Base-by-base conservation (phyloP, 2,797 vertebrate genomes). In the Poeciliopsis presidionis region DNA sequence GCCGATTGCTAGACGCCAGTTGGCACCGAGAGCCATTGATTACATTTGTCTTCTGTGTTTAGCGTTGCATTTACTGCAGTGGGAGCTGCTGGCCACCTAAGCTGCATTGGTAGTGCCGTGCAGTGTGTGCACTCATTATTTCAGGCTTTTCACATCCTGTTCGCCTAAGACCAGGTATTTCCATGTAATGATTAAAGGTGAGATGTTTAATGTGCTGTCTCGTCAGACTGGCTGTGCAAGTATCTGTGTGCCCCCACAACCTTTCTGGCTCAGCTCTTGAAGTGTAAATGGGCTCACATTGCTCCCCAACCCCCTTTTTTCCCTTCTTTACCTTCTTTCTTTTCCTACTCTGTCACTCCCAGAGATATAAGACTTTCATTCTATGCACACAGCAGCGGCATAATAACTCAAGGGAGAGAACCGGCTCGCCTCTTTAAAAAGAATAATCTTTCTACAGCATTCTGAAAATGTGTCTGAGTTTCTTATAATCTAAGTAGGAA, bases 271-370 rank as follows among this genome's bases (percentile, higher is more conserved):
- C 87, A 75, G 90, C 92, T 93, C 94, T 95, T 95, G 95, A 95
- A 95, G 94, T 95, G 94, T 92, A 95, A 96, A 96, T 95, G 87
- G 86, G 78, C 84, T 91, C 87, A 74, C 83, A 81, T 84, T 70
- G 85, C 90, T 88, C 82, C 80, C 79, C 81, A 80, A 81, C 84
- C 76, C 63, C 51, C 1, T 28, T 57, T n/a, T 57, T 13, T 57
- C n/a, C 75, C 74, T 82, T 75, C 22, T 75, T 74, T 75, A 73
- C 53, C 47, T 18, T 69, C 28, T 28, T 80, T 83, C 82, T 76
- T 46, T 83, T 77, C 86, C 86, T 57, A 83, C 77, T 84, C 87
- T 90, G 88, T 91, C 90, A 91, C 84, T 93, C 84, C 86, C 72
- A 81, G 79, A 78, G 82, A 90, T 84, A 84, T 81, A 78, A 91